phyloP scores from a whole-genome alignment of 2,888 invertebrate genomes.

The Epirrita christyi region DNA sequence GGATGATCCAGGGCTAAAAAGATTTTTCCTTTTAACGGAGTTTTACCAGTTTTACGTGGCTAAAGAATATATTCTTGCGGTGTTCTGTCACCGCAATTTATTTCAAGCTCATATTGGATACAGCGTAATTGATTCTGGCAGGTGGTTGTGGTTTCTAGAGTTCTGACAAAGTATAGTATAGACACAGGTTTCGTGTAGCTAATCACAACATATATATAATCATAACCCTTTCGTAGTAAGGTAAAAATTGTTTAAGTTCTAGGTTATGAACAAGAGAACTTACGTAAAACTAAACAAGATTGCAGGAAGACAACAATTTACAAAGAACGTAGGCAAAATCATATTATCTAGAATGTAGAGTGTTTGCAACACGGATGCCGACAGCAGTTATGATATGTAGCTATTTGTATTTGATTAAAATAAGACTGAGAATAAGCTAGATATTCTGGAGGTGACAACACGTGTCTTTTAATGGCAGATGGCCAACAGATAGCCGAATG shows the following conservation, averaged over 20 bases:
- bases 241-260: too few relatives aligned
- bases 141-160: conserved; percentile 16
- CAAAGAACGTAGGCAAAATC: conserved; percentile 18
- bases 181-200: too few relatives aligned
- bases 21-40: conserved; percentile 23
- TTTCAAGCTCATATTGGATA: conserved; percentile 29
- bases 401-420: conserved; percentile 49
- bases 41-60: conserved; percentile 22
- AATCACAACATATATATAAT: too few relatives aligned
- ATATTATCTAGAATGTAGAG: conserved; percentile 30
- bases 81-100: conserved; percentile 26
- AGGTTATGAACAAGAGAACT: background rate
- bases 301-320: conserved; percentile 13
- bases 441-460: conserved; percentile 49
- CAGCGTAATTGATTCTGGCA: conserved; percentile 33
- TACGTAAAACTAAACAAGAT: conserved; percentile 11
- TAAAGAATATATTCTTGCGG: conserved; percentile 19
- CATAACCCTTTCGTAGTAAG: too few relatives aligned
- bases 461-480: conserved; percentile 45
- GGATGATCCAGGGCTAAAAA: conserved; percentile 18
- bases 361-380: conserved; percentile 27
- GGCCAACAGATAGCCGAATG: conserved; percentile 44
- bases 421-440: conserved; percentile 45
- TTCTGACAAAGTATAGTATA: conserved; percentile 11
- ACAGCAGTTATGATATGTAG: conserved; percentile 40